phyloP scores from a whole-genome alignment of 2,888 invertebrate genomes.

The Halocaridina rubra region DNA sequence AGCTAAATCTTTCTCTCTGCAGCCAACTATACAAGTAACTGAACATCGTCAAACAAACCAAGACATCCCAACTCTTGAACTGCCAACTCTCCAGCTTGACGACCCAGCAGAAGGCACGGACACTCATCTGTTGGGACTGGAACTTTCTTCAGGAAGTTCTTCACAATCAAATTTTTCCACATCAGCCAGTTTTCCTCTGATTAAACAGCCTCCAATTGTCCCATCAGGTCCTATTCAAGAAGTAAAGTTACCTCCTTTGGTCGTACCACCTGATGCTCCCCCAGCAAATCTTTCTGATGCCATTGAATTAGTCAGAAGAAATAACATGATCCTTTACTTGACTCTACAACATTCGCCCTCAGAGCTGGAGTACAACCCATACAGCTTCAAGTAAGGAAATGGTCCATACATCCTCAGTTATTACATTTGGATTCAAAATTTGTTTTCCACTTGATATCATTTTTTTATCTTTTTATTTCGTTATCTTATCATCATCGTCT shows the following conservation, averaged over 20 bases:
- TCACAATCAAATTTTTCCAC: background rate
- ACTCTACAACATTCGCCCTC: constrained; percentile 18
- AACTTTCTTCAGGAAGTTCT: background rate
- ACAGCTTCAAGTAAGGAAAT: constrained; percentile 42
- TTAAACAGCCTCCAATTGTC: background rate
- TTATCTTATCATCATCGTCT: too few relatives aligned
- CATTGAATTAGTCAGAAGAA: constrained; percentile 22
- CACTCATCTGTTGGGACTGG: background rate
- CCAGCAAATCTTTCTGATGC: constrained; percentile 35
- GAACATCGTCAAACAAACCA: background rate
- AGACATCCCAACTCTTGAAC: background rate
- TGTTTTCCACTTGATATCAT: too few relatives aligned
- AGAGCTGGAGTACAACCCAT: constrained; percentile 44
- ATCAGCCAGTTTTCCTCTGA: background rate
- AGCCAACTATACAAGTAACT: constrained; percentile 44
- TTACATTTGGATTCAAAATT: too few relatives aligned
- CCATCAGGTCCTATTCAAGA: background rate
- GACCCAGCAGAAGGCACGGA: background rate
- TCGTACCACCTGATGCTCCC: constrained; percentile 24
- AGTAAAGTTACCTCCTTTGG: constrained; percentile 42
- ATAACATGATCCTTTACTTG: constrained; percentile 41
- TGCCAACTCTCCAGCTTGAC: background rate
- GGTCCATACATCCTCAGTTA: background rate
- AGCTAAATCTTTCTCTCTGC: background rate
- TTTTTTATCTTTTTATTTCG: too few relatives aligned